Evolutionary conservation across 2,113 vertebrate genomes (phyloP).

Genomic region (Copsychus sechellarum): DNA sequence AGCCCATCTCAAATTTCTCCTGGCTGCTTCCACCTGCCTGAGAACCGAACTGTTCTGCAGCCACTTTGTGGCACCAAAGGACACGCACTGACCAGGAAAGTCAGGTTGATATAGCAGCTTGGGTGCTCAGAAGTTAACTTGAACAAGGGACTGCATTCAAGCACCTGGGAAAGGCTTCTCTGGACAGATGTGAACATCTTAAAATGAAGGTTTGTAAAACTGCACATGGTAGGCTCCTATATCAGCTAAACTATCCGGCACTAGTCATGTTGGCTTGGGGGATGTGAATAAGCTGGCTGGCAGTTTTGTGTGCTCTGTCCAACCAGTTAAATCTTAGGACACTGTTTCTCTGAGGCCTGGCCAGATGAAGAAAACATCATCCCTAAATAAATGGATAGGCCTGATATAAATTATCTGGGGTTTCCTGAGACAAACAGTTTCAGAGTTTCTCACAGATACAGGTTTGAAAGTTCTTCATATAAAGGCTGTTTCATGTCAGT

Average conservation of each 20-base stretch:
- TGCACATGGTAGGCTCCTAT: background rate
- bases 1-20: background rate
- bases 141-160: background rate
- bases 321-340: background rate
- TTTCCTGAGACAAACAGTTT: background rate
- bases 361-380: background rate
- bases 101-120: background rate
- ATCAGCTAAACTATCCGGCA: background rate
- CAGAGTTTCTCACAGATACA: background rate
- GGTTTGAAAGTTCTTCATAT: background rate
- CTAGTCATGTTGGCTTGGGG: background rate
- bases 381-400: background rate
- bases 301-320: background rate
- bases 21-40: background rate
- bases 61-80: background rate
- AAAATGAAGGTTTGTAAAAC: background rate
- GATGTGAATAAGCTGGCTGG: background rate
- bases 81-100: rapidly evolving
- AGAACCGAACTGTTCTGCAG: background rate
- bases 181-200: background rate
- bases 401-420: background rate
- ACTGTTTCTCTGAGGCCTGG: background rate
- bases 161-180: background rate
- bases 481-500: background rate
- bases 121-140: background rate